Conservation (phyloP, 2,888 invertebrate genomes). For the Sesia bembeciformis region DNA sequence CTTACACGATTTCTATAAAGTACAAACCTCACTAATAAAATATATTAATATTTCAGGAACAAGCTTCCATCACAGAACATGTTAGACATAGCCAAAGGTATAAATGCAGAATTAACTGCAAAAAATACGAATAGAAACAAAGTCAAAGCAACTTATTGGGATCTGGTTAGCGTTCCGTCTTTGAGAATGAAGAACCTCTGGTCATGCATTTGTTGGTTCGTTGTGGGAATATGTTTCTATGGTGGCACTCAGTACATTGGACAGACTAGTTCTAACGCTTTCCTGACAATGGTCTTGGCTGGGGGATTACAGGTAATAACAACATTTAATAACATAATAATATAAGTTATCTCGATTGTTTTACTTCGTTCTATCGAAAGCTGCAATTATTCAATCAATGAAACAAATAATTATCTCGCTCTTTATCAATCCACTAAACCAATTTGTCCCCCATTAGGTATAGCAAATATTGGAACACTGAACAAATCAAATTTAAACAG, state of each 20-base stretch:
- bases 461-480: too few relatives aligned
- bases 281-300: neutral
- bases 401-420: too few relatives aligned
- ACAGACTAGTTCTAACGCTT: neutral
- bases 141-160: neutral
- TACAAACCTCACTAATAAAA: too few relatives aligned
- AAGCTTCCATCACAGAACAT: neutral
- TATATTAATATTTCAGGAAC: neutral
- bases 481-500: too few relatives aligned
- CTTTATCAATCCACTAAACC: too few relatives aligned
- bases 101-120: neutral
- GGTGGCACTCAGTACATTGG: neutral
- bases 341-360: too few relatives aligned
- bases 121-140: neutral
- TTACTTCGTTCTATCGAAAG: too few relatives aligned
- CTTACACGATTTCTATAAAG: too few relatives aligned
- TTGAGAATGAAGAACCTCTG: neutral
- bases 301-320: neutral
- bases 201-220: neutral
- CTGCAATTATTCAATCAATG: too few relatives aligned
- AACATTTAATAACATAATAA: too few relatives aligned
- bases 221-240: neutral
- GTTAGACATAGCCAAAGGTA: neutral
- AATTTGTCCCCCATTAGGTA: too few relatives aligned
- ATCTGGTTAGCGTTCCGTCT: neutral